Evolutionary conservation across 2,113 vertebrate species (phyloP), one percentile per base, ranked within the genome.

Genomic region (Tragelaphus scriptus): DNA sequence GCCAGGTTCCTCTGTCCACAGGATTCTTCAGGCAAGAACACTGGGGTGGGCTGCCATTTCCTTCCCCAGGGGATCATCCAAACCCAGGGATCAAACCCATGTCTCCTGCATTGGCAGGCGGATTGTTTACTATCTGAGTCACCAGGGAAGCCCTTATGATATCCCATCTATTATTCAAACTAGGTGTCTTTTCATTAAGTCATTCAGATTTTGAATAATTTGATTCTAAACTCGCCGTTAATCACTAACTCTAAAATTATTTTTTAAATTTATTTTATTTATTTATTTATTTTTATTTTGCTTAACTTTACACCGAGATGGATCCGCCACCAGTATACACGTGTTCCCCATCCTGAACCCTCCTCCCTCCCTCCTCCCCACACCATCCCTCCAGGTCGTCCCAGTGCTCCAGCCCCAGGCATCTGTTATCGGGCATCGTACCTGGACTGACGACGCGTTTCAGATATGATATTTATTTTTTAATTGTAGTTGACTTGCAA

Each of bases 51-150:
- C 7, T 13, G 21, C 71, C 71, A 14, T 75, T 40, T 6, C 71
- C 36, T 75, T 44, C 71, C 14, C 71, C 71, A 25, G 71, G 71
- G 71, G 21, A 40, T 25, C 36, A 2, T 75, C 71, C 71, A 12
- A 3, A 44, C 36, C 21, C 71, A 25, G 71, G 36, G 71, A 23
- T 44, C 1, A 1, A 44, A 12, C 21, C 36, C 1, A 0, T 13
- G 71, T 75, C 71, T 75, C 36, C 71, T 25, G 21, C 21, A 2
- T 7, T 6, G 11, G 71, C 71, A 13, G 10, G 36, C 11, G 0
- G 36, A 28, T 40, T 40, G 11, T 23, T 75, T 25, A 75, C 68
- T 28, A 23, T 10, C n/a, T 40, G 68, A 36, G 11, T 36, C 68
- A 71, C 19, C 10, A 12, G 68, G 10, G n/a, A 23, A 12, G n/a